phyloP scores from a whole-genome alignment of 37 sponge, comb jelly and placozoan species.

The Hormiphora californensis region DNA sequence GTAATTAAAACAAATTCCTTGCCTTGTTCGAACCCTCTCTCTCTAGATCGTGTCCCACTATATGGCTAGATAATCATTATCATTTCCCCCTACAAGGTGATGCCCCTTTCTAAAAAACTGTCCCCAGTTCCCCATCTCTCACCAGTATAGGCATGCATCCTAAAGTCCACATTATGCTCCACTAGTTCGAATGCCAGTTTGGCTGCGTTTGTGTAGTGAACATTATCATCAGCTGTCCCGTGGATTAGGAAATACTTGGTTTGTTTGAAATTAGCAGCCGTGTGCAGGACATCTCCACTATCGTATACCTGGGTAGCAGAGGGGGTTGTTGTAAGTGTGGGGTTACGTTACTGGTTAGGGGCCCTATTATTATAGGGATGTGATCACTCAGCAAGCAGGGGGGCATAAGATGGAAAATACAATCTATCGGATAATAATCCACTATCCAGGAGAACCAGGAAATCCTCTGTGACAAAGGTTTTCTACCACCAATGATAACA shows the following conservation, averaged over 20 bases:
- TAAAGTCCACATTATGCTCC: constrained; percentile 7
- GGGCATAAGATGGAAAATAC: neutral
- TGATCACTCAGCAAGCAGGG: too few species aligned
- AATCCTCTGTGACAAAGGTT: too few species aligned
- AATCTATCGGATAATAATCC: too few species aligned
- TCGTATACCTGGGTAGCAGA: neutral
- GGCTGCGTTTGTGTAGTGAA: constrained; percentile 45
- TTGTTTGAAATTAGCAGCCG: neutral
- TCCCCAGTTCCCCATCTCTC: neutral
- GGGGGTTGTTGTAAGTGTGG: neutral
- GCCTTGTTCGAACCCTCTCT: too few species aligned
- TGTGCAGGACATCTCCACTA: constrained; percentile 11
- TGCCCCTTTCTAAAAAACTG: neutral
- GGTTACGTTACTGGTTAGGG: too few species aligned
- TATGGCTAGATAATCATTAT: too few species aligned
- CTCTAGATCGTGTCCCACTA: too few species aligned
- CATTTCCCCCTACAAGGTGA: neutral
- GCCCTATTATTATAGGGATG: too few species aligned
- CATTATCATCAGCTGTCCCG: constrained; percentile 47
- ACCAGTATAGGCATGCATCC: constrained; percentile 54
- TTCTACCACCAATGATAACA: too few species aligned
- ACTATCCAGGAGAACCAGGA: too few species aligned
- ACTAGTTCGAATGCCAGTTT: constrained; percentile 8
- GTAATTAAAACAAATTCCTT: too few species aligned
- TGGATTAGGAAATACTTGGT: constrained; percentile 44